These are phyloP conservation scores for Sipha maydis DNA, from an alignment of 2,888 invertebrate species.

Conservation along the genomic window DNA sequence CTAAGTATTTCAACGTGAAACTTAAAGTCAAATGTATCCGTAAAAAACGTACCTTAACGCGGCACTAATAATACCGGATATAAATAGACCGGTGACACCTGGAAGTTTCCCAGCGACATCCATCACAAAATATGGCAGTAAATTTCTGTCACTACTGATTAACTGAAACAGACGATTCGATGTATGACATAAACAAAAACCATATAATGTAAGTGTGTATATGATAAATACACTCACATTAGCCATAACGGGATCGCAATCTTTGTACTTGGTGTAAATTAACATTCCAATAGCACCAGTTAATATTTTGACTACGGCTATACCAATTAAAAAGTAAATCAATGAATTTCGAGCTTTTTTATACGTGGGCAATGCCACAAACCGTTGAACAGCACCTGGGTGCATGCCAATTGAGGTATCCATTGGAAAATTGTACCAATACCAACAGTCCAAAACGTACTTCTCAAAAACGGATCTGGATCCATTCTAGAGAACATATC, in stretches of 20 bases:
- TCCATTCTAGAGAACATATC: slow-evolving; percentile 73
- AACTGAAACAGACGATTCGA: slow-evolving; percentile 45
- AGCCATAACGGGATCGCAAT: slow-evolving; percentile 75
- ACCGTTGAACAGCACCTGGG: slow-evolving; percentile 74
- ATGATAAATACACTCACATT: slow-evolving; percentile 10
- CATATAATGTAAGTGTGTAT: not conserved
- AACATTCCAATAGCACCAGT: slow-evolving; percentile 73
- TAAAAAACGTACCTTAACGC: slow-evolving; percentile 72
- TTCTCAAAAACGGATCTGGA: slow-evolving; percentile 80
- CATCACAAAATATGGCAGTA: slow-evolving; percentile 79
- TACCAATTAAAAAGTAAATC: slow-evolving; percentile 68
- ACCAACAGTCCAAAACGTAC: slow-evolving; percentile 83
- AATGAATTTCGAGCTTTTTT: slow-evolving; percentile 71
- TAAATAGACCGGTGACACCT: slow-evolving; percentile 79
- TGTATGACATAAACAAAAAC: not conserved
- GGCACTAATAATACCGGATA: slow-evolving; percentile 80
- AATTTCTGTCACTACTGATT: slow-evolving; percentile 68
- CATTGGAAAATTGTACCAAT: slow-evolving; percentile 74
- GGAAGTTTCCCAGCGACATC: slow-evolving; percentile 75
- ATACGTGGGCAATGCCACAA: slow-evolving; percentile 71
- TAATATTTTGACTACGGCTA: slow-evolving; percentile 71
- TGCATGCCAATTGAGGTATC: slow-evolving; percentile 72
- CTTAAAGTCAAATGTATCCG: too few species aligned
- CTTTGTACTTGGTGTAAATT: slow-evolving; percentile 74
- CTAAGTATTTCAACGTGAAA: too few species aligned